Conservation (phyloP, 2,797 vertebrate species). For the Harpagifer antarcticus region DNA sequence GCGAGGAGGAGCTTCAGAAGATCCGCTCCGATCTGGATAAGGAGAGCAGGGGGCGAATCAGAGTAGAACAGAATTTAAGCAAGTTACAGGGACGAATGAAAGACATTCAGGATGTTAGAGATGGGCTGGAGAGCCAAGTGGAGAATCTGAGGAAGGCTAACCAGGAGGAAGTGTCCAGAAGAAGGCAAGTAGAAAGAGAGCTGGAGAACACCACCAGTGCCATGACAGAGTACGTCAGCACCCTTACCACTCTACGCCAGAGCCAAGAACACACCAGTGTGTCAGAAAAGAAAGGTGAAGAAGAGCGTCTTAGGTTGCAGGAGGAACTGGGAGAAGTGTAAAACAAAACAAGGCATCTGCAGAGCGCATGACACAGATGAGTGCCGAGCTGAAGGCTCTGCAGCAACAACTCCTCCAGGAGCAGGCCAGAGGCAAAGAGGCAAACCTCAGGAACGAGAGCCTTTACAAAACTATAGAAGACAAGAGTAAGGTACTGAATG, state of each 20-base stretch:
- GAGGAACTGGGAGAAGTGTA: constrained; percentile 86
- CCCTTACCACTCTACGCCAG: constrained; percentile 87
- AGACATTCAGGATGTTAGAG: constrained; percentile 90
- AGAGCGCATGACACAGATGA: constrained; percentile 80
- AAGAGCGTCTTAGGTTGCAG: constrained; percentile 87
- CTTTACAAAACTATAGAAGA: constrained; percentile 91
- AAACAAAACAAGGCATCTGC: constrained; percentile 88
- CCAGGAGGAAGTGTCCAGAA: constrained; percentile 89
- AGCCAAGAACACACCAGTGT: constrained; percentile 89
- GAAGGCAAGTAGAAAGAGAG: constrained; percentile 89
- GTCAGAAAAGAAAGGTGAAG: constrained; percentile 86
- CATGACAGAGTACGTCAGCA: constrained; percentile 87
- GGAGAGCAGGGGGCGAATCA: constrained; percentile 85
- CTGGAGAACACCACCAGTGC: constrained; percentile 86
- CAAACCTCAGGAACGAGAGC: constrained; percentile 87
- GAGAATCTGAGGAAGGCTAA: constrained; percentile 84
- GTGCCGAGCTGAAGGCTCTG: constrained; percentile 86
- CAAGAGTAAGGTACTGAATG: constrained; percentile 88
- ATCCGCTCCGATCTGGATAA: constrained; percentile 88
- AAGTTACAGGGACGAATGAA: constrained; percentile 89
- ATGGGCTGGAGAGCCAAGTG: constrained; percentile 90
- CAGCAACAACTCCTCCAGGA: constrained; percentile 90
- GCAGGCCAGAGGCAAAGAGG: constrained; percentile 88
- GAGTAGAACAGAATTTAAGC: constrained; percentile 87
- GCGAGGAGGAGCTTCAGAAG: constrained; percentile 88